Percentiles rank a stretch among this genome's conserved stretches.
Evolutionary conservation across 2,888 invertebrate genomes (phyloP).

Genomic region (Melanargia galathea): DNA sequence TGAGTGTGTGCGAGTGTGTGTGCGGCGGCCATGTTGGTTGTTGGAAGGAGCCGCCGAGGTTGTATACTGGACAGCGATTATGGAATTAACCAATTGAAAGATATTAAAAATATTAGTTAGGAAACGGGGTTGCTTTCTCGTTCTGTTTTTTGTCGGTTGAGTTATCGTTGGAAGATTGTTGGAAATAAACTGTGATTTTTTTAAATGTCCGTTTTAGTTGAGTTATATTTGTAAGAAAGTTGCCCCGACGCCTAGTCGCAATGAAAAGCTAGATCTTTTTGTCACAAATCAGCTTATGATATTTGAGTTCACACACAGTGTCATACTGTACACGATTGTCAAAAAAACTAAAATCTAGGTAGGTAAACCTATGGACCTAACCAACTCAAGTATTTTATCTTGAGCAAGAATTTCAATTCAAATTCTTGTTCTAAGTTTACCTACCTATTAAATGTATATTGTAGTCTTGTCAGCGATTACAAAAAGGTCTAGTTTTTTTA

Average conservation of each 20-base stretch:
- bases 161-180: conserved; percentile 59
- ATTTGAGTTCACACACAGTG: conserved; percentile 2
- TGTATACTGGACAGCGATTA: conserved; percentile 73
- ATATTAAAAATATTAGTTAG: conserved; percentile 73
- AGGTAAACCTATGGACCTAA: no score
- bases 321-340: background rate
- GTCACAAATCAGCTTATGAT: conserved; percentile 45
- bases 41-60: conserved; percentile 77
- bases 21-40: conserved; percentile 76
- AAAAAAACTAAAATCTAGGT: background rate
- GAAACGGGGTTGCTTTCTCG: conserved; percentile 75
- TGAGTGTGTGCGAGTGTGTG: conserved; percentile 69
- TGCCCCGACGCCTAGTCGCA: conserved; percentile 76
- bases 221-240: conserved; percentile 61
- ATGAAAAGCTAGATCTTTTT: conserved; percentile 68
- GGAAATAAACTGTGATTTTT: conserved; percentile 57
- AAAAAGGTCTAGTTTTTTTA: conserved; percentile 69
- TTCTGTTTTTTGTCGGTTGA: conserved; percentile 55
- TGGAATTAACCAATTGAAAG: conserved; percentile 77
- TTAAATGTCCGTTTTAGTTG: conserved; percentile 53
- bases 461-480: conserved; percentile 48
- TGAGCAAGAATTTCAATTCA: background rate
- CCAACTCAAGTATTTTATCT: no score
- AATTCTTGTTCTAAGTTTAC: conserved; percentile 17
- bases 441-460: no score